Percentiles rank a stretch among this genome's conserved stretches.
These are phyloP conservation scores for Amorpha juglandis DNA, from an alignment of 2,888 invertebrate species.

Conservation along the genomic window DNA sequence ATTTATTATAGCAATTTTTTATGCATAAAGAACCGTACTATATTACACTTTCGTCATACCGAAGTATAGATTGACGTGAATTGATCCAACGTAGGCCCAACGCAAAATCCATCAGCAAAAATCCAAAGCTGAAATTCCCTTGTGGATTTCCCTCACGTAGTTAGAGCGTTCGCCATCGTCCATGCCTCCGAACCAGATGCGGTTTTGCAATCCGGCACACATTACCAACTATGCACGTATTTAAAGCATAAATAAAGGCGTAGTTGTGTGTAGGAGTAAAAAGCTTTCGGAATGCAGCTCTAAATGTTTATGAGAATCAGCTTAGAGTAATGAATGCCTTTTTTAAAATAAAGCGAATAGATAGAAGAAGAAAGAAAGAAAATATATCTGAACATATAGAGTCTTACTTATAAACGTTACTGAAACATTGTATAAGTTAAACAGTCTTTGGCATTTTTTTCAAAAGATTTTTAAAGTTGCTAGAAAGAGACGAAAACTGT, in stretches of 20 bases:
- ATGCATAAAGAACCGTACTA: no score
- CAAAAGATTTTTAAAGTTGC: no score
- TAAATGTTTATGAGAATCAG: neutral
- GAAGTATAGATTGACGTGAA: neutral
- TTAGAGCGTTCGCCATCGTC: conserved; percentile 24
- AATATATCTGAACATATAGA: no score
- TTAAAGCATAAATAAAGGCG: conserved; percentile 6
- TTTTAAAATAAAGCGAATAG: no score
- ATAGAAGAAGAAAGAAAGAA: no score
- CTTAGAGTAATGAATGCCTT: no score
- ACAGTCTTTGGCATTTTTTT: no score
- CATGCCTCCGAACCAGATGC: conserved; percentile 31
- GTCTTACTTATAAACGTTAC: no score
- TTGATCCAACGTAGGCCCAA: neutral
- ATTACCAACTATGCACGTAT: neutral
- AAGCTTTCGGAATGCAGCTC: neutral
- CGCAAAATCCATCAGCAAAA: conserved; percentile 25
- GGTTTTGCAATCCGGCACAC: conserved; percentile 36
- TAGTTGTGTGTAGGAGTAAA: neutral
- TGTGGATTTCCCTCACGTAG: conserved; percentile 29
- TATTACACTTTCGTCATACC: neutral
- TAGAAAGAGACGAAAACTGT: no score
- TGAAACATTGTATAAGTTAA: no score
- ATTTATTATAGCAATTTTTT: no score
- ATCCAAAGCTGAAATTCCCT: conserved; percentile 25